Percentiles rank a stretch among this genome's conserved stretches.
Conservation (phyloP, 1,140 invertebrate species). For the Leptinotarsa lineolata region DNA sequence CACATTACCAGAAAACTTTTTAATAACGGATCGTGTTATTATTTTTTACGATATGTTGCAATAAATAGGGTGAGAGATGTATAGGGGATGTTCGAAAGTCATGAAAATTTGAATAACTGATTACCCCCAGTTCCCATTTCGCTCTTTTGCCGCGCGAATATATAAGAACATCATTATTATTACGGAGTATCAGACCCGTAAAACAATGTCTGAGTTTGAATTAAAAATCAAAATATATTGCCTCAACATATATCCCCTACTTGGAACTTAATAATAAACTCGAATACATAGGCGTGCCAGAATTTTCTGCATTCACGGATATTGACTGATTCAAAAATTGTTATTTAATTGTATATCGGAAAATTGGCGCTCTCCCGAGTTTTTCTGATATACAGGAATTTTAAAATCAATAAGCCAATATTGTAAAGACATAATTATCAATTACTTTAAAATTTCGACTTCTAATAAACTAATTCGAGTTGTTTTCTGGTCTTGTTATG, state of each 20-base stretch:
- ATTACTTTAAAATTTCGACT: too few species aligned
- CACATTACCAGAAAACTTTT: slow-evolving; percentile 28
- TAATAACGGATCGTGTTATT: slow-evolving; percentile 29
- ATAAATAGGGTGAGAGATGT: slow-evolving; percentile 28
- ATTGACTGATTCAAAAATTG: too few species aligned
- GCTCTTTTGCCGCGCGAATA: slow-evolving; percentile 22
- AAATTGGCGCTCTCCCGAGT: too few species aligned
- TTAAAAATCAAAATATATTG: slow-evolving; percentile 56
- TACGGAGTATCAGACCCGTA: slow-evolving; percentile 48
- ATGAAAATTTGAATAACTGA: slow-evolving; percentile 35
- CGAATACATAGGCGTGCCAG: slow-evolving; percentile 32
- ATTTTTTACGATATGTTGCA: slow-evolving; percentile 31
- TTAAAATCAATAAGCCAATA: too few species aligned
- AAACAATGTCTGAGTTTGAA: slow-evolving; percentile 54
- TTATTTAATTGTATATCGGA: too few species aligned
- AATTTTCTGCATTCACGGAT: not conserved
- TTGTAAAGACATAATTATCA: too few species aligned
- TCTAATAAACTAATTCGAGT: too few species aligned
- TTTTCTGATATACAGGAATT: too few species aligned
- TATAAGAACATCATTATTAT: slow-evolving; percentile 46
- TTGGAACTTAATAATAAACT: slow-evolving; percentile 46
- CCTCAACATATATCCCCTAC: slow-evolving; percentile 47
- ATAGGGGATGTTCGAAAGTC: slow-evolving; percentile 24
- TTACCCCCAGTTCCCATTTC: slow-evolving; percentile 28
- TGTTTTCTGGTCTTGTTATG: too few species aligned